A percentile compares a stretch with the other conserved stretches of the same genome.
These are phyloP conservation scores for Pipistrellus nathusii DNA, from an alignment of 2,797 vertebrate genomes.

Conservation along the genomic window DNA sequence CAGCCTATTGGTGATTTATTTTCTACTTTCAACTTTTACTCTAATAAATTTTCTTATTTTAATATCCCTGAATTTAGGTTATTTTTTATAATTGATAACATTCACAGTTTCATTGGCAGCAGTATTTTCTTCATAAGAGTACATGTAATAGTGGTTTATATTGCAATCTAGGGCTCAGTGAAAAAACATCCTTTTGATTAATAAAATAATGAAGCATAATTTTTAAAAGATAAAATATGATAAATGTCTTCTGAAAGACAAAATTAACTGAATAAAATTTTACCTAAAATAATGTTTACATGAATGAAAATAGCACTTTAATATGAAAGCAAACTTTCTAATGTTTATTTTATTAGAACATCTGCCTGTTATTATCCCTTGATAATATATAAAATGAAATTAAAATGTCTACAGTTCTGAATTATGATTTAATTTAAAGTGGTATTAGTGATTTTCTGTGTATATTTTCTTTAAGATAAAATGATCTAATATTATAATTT, in stretches of 20 bases:
- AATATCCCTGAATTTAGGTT: background rate
- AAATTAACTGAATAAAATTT: slow-evolving; percentile 48
- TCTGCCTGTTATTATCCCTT: slow-evolving; percentile 51
- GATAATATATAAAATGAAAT: slow-evolving; percentile 69
- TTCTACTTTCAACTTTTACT: background rate
- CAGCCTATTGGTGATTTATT: background rate
- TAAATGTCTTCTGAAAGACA: slow-evolving; percentile 41
- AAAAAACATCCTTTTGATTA: slow-evolving; percentile 48
- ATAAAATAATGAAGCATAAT: slow-evolving; percentile 30
- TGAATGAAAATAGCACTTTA: slow-evolving; percentile 47
- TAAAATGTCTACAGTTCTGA: slow-evolving; percentile 70
- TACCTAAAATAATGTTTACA: slow-evolving; percentile 55
- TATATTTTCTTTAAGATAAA: slow-evolving; percentile 71
- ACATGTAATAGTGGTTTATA: background rate
- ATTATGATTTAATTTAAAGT: slow-evolving; percentile 73
- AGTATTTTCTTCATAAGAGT: background rate
- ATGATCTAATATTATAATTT: slow-evolving; percentile 65
- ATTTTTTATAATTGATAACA: background rate
- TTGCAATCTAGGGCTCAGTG: background rate
- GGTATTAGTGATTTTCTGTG: slow-evolving; percentile 48
- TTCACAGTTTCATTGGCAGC: background rate
- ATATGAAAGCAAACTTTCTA: slow-evolving; percentile 30
- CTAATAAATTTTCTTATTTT: background rate
- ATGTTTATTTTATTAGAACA: slow-evolving; percentile 52
- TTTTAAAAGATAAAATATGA: background rate